phyloP scores from a whole-genome alignment of 2,888 invertebrate genomes.

The Gnatocerus cornutus region DNA sequence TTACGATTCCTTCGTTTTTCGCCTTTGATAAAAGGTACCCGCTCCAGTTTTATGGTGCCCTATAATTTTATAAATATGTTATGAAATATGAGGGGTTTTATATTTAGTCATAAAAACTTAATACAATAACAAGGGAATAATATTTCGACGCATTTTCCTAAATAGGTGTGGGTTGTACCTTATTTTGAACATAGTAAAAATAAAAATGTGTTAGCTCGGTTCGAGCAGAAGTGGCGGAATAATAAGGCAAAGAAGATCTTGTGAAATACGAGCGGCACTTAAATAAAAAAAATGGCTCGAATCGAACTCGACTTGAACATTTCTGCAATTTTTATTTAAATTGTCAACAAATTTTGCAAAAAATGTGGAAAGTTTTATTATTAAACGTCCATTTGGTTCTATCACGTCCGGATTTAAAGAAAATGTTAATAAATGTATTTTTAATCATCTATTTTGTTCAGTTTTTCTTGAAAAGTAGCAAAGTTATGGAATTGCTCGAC shows the following conservation, averaged over 20 bases:
- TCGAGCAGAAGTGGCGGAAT: neutral
- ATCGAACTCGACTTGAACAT: too few relatives aligned
- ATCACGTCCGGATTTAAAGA: too few relatives aligned
- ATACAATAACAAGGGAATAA: constrained; percentile 45
- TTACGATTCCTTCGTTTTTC: constrained; percentile 39
- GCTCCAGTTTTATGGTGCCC: constrained; percentile 26
- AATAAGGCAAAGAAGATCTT: neutral
- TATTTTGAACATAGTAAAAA: constrained; percentile 13
- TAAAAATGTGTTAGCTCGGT: neutral
- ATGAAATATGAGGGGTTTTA: constrained; percentile 33
- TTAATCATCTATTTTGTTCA: too few relatives aligned
- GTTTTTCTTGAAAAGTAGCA: too few relatives aligned
- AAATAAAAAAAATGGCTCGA: too few relatives aligned
- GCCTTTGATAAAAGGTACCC: constrained; percentile 22
- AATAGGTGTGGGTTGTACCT: constrained; percentile 17
- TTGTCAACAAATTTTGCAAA: too few relatives aligned
- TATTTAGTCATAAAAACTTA: constrained; percentile 40
- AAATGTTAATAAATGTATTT: too few relatives aligned
- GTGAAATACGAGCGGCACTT: neutral
- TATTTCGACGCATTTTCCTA: constrained; percentile 36
- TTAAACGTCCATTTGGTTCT: too few relatives aligned
- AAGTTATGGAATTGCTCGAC: too few relatives aligned
- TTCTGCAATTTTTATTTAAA: too few relatives aligned
- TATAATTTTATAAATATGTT: constrained; percentile 48
- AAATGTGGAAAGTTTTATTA: too few relatives aligned